Percentiles rank a stretch among this genome's conserved stretches.
Conservation (phyloP, 2,797 vertebrate genomes). For the Scyliorhinus canicula region DNA sequence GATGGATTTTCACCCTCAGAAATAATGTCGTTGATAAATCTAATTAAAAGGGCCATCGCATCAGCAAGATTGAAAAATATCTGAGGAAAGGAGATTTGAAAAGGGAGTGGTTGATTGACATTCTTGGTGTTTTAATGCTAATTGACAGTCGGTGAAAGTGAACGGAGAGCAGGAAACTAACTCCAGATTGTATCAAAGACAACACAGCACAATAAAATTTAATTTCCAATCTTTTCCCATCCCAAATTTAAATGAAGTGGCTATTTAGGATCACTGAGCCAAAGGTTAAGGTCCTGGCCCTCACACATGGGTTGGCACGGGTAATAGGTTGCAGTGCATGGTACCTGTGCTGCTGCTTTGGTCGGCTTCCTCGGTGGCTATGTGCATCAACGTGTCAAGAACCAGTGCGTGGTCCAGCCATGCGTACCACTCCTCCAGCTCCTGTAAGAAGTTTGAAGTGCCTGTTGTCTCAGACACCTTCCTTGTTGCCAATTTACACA, state of each 20-base stretch:
- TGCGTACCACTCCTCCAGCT: conserved; percentile 95
- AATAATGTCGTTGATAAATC: neutral
- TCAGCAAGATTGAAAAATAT: neutral
- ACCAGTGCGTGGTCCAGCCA: conserved; percentile 95
- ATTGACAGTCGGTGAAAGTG: neutral
- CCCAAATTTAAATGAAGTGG: neutral
- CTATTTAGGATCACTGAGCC: neutral
- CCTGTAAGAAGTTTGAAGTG: conserved; percentile 83
- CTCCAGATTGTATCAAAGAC: neutral
- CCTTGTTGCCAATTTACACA: conserved; percentile 89
- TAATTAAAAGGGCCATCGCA: neutral
- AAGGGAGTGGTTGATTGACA: neutral
- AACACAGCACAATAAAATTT: neutral
- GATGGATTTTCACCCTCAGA: neutral
- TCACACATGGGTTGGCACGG: neutral
- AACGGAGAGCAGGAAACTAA: neutral
- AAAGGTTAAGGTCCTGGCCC: neutral
- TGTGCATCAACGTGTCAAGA: conserved; percentile 91
- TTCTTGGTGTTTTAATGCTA: neutral
- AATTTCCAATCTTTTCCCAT: neutral
- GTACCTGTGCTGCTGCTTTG: conserved; percentile 86
- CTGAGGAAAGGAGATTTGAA: neutral
- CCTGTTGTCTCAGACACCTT: conserved; percentile 90
- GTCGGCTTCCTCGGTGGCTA: conserved; percentile 86
- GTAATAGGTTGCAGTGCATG: neutral